Evolutionary conservation across 2,888 invertebrate species (phyloP).

Genomic region (Fissipunctia ypsillon): DNA sequence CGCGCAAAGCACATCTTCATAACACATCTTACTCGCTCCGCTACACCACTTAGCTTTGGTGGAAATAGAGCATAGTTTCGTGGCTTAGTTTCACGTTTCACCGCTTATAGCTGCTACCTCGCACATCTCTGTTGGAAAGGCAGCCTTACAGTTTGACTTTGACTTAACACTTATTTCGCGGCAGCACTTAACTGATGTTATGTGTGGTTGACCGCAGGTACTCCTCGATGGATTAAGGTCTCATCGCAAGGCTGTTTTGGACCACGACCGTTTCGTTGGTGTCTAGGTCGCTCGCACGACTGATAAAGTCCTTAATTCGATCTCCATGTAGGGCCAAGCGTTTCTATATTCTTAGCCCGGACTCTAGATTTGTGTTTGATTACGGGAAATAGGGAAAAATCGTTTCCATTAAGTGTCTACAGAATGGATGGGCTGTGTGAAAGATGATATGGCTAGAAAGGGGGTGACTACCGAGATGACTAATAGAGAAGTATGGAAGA

Average conservation of each 20-base stretch:
- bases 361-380: neutral
- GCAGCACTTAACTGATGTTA: neutral
- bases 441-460: too few relatives aligned
- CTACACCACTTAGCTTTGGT: too few relatives aligned
- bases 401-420: neutral
- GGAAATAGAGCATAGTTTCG: neutral
- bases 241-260: neutral
- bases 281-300: neutral
- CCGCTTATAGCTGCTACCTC: neutral
- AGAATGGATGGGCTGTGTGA: too few relatives aligned
- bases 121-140: neutral
- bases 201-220: neutral
- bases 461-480: too few relatives aligned
- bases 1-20: too few relatives aligned
- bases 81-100: neutral
- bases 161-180: neutral
- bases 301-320: neutral
- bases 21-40: neutral
- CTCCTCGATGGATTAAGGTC: neutral
- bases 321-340: neutral
- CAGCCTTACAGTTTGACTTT: neutral
- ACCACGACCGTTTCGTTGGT: neutral
- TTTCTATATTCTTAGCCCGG: neutral
- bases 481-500: neutral
- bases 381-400: neutral